phyloP scores from a whole-genome alignment of 2,797 vertebrate genomes.

The Cephalopachus bancanus region DNA sequence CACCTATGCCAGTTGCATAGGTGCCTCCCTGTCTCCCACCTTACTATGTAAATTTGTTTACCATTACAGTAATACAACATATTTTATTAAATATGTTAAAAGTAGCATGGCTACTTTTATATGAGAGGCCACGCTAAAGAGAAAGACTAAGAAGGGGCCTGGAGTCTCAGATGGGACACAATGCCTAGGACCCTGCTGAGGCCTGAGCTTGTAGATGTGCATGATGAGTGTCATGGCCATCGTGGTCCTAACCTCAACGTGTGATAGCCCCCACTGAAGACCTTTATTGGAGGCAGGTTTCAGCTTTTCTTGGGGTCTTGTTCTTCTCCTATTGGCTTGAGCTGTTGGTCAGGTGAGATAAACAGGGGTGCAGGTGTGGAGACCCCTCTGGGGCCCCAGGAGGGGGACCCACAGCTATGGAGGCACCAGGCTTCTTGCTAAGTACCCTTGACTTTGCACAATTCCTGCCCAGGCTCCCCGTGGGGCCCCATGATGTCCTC shows the following conservation, averaged over 20 bases:
- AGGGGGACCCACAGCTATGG: neutral
- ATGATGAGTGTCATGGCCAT: neutral
- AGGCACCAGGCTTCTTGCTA: neutral
- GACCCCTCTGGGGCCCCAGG: neutral
- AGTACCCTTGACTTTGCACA: constrained; percentile 23
- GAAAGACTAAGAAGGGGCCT: neutral
- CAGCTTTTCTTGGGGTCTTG: neutral
- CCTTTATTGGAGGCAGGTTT: neutral
- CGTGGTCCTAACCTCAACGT: neutral
- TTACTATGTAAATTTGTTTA: neutral
- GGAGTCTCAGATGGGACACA: neutral
- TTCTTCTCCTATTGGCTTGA: neutral
- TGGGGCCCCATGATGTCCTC: neutral
- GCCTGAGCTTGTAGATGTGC: neutral
- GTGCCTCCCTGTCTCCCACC: neutral
- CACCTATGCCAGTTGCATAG: neutral
- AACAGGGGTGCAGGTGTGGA: neutral
- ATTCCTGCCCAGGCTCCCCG: neutral
- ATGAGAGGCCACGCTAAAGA: neutral
- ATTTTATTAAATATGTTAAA: neutral
- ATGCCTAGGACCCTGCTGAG: neutral
- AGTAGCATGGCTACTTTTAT: too few relatives aligned
- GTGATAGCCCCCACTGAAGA: neutral
- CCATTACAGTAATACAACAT: neutral
- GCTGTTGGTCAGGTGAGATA: neutral